These are phyloP conservation scores for Psix sp. DNA, from an alignment of 1,140 invertebrate genomes.

Conservation along the genomic window DNA sequence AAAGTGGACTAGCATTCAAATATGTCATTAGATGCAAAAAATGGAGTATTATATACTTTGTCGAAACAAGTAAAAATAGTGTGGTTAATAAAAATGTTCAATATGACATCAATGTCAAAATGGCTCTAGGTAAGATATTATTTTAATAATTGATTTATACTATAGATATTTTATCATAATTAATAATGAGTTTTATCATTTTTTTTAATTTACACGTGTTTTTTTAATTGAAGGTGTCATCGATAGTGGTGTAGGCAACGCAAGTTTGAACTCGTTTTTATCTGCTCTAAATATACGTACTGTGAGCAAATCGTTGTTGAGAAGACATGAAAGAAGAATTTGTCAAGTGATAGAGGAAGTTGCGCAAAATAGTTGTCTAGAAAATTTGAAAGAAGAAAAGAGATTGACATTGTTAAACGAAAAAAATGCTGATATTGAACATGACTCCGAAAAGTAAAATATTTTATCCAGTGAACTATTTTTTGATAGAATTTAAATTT, in stretches of 20 bases:
- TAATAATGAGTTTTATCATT: too few species aligned
- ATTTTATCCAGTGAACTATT: too few species aligned
- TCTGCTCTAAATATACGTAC: constrained; percentile 7
- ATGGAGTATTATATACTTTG: not conserved
- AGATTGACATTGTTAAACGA: constrained; percentile 1
- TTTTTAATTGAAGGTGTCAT: not conserved
- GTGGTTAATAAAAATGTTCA: not conserved
- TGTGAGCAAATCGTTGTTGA: constrained; percentile 5
- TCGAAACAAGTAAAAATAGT: not conserved
- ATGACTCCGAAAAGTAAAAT: too few species aligned
- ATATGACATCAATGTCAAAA: not conserved
- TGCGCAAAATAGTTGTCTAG: constrained; percentile 9
- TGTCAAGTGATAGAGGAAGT: constrained; percentile 8
- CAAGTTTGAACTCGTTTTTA: constrained; percentile 4
- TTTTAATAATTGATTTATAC: too few species aligned
- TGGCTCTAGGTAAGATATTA: constrained; percentile 1
- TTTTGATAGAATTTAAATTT: too few species aligned
- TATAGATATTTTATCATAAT: too few species aligned
- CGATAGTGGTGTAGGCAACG: not conserved
- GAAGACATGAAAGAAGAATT: constrained; percentile 10
- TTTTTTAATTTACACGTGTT: too few species aligned
- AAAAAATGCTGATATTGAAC: not conserved
- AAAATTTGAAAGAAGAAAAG: constrained; percentile 5
- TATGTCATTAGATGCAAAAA: not conserved
- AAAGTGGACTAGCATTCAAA: not conserved